A percentile compares a stretch with the other conserved stretches of the same genome.
Conservation (phyloP, 2,888 invertebrate genomes). For the Oegoconia quadripuncta region DNA sequence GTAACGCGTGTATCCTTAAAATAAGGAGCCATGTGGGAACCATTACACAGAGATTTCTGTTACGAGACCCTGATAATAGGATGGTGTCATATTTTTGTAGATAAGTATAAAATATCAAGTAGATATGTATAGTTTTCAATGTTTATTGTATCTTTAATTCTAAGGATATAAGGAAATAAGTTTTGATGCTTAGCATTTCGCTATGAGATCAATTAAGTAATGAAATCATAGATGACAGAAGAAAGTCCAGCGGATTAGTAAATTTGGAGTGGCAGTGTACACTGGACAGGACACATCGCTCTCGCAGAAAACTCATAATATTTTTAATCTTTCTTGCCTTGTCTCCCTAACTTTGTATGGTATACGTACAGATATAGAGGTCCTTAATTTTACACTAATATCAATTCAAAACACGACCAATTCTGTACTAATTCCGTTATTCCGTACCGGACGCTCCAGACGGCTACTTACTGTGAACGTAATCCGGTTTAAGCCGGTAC, state of each 20-base stretch:
- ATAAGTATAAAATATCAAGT: background rate
- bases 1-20: slow-evolving; percentile 66
- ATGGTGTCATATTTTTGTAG: slow-evolving; percentile 6
- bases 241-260: too few relatives aligned
- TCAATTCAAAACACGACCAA: slow-evolving; percentile 13
- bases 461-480: slow-evolving; percentile 59
- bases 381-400: background rate
- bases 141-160: too few relatives aligned
- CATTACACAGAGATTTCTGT: slow-evolving; percentile 62
- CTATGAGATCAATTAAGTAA: too few relatives aligned
- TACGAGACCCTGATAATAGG: slow-evolving; percentile 45
- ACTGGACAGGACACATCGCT: too few relatives aligned
- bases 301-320: too few relatives aligned
- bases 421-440: slow-evolving; percentile 36
- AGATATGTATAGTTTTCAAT: background rate
- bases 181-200: too few relatives aligned
- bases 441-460: slow-evolving; percentile 39
- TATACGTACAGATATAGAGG: background rate
- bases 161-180: too few relatives aligned
- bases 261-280: too few relatives aligned
- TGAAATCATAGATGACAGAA: too few relatives aligned
- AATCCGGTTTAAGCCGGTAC: slow-evolving; percentile 64
- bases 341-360: background rate
- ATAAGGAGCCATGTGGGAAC: slow-evolving; percentile 62
- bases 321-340: too few relatives aligned